Evolutionary conservation across 1,140 invertebrate species (phyloP).

Genomic region (Euglossa dilemma): DNA sequence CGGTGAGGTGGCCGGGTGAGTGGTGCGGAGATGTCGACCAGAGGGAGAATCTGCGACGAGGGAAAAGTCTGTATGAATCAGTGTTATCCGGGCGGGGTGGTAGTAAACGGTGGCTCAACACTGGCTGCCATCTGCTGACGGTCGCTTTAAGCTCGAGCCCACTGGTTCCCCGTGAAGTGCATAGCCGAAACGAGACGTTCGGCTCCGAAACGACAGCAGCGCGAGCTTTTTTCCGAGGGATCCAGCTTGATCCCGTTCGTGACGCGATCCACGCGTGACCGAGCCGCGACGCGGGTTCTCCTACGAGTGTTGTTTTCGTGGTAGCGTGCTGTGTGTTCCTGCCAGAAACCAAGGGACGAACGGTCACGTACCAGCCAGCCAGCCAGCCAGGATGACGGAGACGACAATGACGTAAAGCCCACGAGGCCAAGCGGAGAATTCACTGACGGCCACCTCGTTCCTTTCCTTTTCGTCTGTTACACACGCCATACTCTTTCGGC

Average conservation of each 20-base stretch:
- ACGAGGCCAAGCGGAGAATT: conserved; percentile 44
- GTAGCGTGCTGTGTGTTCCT: neutral
- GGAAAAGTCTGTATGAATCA: conserved; percentile 47
- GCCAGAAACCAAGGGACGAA: conserved; percentile 6
- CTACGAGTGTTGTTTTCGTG: conserved; percentile 5
- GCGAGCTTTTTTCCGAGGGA: conserved; percentile 11
- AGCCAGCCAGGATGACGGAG: conserved; percentile 28
- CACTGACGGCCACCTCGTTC: conserved; percentile 5
- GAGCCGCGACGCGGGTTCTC: neutral
- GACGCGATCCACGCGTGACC: neutral
- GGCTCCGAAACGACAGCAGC: conserved; percentile 31
- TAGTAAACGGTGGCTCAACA: conserved; percentile 53
- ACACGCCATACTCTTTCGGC: neutral
- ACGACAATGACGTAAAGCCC: conserved; percentile 52
- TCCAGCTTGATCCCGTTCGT: neutral
- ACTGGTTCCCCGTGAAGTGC: conserved; percentile 78
- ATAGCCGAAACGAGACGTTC: conserved; percentile 73
- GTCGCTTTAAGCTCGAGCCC: conserved; percentile 62
- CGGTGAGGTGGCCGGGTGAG: neutral
- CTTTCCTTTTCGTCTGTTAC: neutral
- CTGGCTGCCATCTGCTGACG: conserved; percentile 74
- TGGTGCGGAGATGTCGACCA: neutral
- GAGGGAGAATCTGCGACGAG: neutral
- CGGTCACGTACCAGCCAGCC: conserved; percentile 20
- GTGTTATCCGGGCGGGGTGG: conserved; percentile 71